phyloP scores from a whole-genome alignment of 2,888 invertebrate genomes.

The Melanotus villosus region DNA sequence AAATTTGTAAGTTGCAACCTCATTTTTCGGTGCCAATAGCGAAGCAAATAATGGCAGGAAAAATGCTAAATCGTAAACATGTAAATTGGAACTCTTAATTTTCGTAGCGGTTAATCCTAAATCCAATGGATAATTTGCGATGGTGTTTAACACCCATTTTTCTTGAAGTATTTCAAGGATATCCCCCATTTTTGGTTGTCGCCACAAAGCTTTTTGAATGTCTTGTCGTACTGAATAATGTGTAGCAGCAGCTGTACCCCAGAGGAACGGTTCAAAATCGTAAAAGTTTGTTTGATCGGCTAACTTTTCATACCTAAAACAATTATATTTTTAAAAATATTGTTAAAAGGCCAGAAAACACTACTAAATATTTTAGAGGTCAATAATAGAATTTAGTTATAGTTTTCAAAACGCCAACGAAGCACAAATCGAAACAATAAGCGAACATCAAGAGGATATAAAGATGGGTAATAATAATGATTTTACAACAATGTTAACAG shows the following conservation, averaged over 20 bases:
- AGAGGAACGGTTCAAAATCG: constrained; percentile 80
- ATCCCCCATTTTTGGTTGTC: constrained; percentile 81
- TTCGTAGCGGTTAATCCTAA: constrained; percentile 53
- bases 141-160: constrained; percentile 76
- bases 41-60: constrained; percentile 83
- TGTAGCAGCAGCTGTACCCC: constrained; percentile 85
- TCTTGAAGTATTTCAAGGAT: constrained; percentile 80
- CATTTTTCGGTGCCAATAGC: constrained; percentile 81
- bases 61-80: constrained; percentile 87
- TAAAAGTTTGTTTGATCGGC: constrained; percentile 61
- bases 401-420: no score
- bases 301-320: constrained; percentile 60
- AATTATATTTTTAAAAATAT: constrained; percentile 5
- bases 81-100: constrained; percentile 15
- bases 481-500: no score
- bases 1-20: constrained; percentile 80
- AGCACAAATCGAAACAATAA: no score
- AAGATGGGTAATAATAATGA: no score
- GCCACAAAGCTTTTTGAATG: constrained; percentile 74
- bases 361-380: no score
- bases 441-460: no score
- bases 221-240: constrained; percentile 80
- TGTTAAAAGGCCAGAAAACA: neutral
- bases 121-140: constrained; percentile 76
- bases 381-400: no score